A percentile compares a stretch with the other conserved stretches of the same genome.
These are phyloP conservation scores for Diuraphis noxia DNA, from an alignment of 1,140 invertebrate genomes.

Conservation along the genomic window DNA sequence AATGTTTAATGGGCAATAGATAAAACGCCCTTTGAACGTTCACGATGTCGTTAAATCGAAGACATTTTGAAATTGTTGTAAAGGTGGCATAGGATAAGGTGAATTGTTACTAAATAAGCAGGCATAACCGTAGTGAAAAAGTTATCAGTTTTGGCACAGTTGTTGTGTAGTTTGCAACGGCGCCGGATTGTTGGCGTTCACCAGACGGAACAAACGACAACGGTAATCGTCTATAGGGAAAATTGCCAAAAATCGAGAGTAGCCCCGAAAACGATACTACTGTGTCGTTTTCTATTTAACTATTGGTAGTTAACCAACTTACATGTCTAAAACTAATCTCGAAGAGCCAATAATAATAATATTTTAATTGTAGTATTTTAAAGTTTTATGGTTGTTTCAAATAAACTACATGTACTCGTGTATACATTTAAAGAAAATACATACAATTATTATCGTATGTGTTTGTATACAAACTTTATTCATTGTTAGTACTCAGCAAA, in stretches of 20 bases:
- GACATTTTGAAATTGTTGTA: not conserved
- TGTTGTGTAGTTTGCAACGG: slow-evolving; percentile 32
- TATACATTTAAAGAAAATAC: not conserved
- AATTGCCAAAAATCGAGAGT: slow-evolving; percentile 38
- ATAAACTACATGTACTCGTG: too few species aligned
- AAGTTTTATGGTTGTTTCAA: not conserved
- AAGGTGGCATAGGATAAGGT: slow-evolving; percentile 11
- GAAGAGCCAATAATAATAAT: slow-evolving; percentile 9
- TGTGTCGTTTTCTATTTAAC: slow-evolving; percentile 29
- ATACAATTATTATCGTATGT: not conserved
- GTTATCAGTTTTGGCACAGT: slow-evolving; percentile 54
- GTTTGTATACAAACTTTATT: not conserved
- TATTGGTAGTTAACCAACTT: slow-evolving; percentile 30
- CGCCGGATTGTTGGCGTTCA: slow-evolving; percentile 32
- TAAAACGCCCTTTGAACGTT: not conserved
- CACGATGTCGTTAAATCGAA: not conserved
- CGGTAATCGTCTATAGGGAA: slow-evolving; percentile 47
- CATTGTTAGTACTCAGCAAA: not conserved
- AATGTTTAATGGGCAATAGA: not conserved
- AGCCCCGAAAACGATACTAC: not conserved
- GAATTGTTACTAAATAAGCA: slow-evolving; percentile 4
- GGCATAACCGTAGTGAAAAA: not conserved
- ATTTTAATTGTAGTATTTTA: not conserved
- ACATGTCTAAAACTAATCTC: slow-evolving; percentile 39
- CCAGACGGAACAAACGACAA: slow-evolving; percentile 48